phyloP scores from a whole-genome alignment of 2,113 vertebrate genomes.

The Neoarius graeffei region DNA sequence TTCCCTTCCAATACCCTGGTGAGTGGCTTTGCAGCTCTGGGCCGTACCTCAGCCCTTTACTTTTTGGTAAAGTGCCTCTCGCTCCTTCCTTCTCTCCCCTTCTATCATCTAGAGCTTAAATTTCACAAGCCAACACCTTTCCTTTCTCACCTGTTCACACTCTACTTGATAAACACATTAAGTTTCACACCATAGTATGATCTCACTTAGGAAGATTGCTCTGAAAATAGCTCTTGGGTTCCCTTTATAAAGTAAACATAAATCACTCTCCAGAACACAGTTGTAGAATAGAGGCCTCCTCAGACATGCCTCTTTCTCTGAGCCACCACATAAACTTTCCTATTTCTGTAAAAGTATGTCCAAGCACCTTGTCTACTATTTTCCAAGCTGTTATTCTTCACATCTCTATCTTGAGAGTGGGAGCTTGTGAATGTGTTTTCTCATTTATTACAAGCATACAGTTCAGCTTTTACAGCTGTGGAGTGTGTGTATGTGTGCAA shows the following conservation, averaged over 20 bases:
- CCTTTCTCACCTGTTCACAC: constrained; percentile 58
- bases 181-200: constrained; percentile 25
- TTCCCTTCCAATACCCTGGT: constrained; percentile 75
- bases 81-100: constrained; percentile 54
- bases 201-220: constrained; percentile 14
- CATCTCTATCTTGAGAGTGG: neutral
- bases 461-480: neutral
- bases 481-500: constrained; percentile 6
- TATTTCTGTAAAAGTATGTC: constrained; percentile 27
- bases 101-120: constrained; percentile 63
- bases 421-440: constrained; percentile 20
- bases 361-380: constrained; percentile 9
- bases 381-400: constrained; percentile 16
- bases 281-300: neutral
- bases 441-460: neutral
- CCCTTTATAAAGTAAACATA: neutral
- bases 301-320: neutral
- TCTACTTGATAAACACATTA: constrained; percentile 8
- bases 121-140: constrained; percentile 59
- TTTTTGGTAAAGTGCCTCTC: constrained; percentile 58
- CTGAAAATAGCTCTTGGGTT: constrained; percentile 14
- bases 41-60: constrained; percentile 69
- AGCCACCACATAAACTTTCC: neutral
- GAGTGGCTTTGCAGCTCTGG: constrained; percentile 76
- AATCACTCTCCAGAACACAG: constrained; percentile 10